Percentiles rank a stretch among this genome's conserved stretches.
These are phyloP conservation scores for Pterostichus madidus DNA, from an alignment of 2,888 invertebrate species.

Conservation along the genomic window DNA sequence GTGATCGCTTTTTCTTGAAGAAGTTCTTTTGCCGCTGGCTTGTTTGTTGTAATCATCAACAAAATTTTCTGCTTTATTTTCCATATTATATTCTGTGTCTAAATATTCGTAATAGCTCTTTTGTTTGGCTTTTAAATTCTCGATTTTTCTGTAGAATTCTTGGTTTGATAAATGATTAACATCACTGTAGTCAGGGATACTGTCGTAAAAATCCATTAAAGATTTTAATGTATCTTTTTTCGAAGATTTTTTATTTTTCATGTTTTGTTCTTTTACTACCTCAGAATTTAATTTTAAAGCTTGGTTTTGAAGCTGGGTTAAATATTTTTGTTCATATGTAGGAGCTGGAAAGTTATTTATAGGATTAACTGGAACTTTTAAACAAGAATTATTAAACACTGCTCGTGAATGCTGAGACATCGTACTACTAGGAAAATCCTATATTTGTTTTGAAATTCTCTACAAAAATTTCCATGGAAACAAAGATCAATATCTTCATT, in stretches of 20 bases:
- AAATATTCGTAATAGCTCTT: conserved; percentile 76
- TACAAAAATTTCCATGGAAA: conserved; percentile 60
- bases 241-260: conserved; percentile 74
- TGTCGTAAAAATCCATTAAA: conserved; percentile 86
- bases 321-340: conserved; percentile 82
- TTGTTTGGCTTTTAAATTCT: conserved; percentile 83
- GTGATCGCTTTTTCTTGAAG: conserved; percentile 44
- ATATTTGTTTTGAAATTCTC: conserved; percentile 57
- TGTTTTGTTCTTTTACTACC: conserved; percentile 74
- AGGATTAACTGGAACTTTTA: conserved; percentile 86
- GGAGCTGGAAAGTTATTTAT: conserved; percentile 86
- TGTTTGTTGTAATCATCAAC: conserved; percentile 75
- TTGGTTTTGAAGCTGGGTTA: conserved; percentile 73
- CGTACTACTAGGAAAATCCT: conserved; percentile 46
- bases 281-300: conserved; percentile 72
- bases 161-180: conserved; percentile 86
- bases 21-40: conserved; percentile 69
- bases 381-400: conserved; percentile 85
- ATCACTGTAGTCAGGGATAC: conserved; percentile 89
- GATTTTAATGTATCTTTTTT: conserved; percentile 80
- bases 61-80: conserved; percentile 73
- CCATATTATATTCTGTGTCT: conserved; percentile 72
- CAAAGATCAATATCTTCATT: conserved; percentile 50
- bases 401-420: conserved; percentile 77
- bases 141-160: conserved; percentile 87